phyloP scores from a whole-genome alignment of 1,140 invertebrate genomes.

The Eriosoma lanigerum region DNA sequence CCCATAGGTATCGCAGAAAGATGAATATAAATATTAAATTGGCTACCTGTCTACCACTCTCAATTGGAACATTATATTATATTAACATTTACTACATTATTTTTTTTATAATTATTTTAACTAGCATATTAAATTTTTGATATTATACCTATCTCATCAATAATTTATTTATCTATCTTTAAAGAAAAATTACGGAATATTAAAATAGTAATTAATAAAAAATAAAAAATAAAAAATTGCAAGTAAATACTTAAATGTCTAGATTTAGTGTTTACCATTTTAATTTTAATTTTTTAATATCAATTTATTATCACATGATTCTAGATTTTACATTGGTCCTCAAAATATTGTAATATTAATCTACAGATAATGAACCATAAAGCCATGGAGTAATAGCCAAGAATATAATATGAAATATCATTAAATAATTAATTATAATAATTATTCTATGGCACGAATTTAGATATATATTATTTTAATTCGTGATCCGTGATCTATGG shows the following conservation, averaged over 20 bases:
- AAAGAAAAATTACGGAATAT: not conserved
- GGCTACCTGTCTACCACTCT: no score
- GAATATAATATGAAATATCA: no score
- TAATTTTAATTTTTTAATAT: slow-evolving; percentile 7
- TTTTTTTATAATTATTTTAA: not conserved
- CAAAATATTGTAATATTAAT: not conserved
- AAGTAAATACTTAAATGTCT: no score
- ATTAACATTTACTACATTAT: no score
- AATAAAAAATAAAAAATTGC: not conserved
- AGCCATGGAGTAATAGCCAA: not conserved
- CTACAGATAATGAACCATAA: not conserved
- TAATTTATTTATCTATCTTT: no score
- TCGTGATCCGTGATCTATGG: no score
- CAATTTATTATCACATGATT: slow-evolving; percentile 20
- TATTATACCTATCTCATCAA: no score
- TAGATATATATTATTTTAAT: no score
- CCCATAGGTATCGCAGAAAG: slow-evolving; percentile 12
- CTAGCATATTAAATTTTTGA: not conserved
- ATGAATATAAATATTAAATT: not conserved
- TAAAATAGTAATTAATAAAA: not conserved
- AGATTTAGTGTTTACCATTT: not conserved
- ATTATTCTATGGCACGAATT: no score
- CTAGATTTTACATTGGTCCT: not conserved
- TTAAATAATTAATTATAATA: no score
- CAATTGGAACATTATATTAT: no score